phyloP scores from a whole-genome alignment of 2,113 vertebrate species.

The Lanius collurio region DNA sequence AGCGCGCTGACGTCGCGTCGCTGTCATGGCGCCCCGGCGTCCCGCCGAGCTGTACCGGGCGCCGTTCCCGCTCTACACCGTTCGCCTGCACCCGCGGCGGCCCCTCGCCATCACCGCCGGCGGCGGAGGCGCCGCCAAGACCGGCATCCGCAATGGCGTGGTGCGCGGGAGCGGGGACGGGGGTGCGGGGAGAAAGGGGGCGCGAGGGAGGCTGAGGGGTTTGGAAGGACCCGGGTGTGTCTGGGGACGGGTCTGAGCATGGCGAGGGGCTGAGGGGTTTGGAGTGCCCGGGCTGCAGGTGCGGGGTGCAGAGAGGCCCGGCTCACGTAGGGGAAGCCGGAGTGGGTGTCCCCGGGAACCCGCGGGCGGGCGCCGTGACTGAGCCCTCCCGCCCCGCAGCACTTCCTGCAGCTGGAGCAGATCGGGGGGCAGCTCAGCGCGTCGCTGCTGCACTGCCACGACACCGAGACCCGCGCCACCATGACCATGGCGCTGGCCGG shows the following conservation, averaged over 20 bases:
- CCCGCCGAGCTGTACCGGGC: slow-evolving; percentile 88
- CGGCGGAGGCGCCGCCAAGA: slow-evolving; percentile 90
- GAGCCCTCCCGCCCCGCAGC: slow-evolving; percentile 64
- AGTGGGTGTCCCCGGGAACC: background rate
- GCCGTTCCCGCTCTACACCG: slow-evolving; percentile 90
- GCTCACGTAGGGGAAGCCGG: background rate
- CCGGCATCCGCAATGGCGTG: slow-evolving; percentile 92
- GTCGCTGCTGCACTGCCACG: slow-evolving; percentile 86
- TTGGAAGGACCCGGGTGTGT: accelerated
- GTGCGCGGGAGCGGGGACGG: slow-evolving; percentile 43
- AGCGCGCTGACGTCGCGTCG: background rate
- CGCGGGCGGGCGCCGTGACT: background rate
- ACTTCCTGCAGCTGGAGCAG: slow-evolving; percentile 87
- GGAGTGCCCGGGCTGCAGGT: background rate
- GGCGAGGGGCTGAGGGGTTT: background rate
- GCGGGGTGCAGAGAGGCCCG: background rate
- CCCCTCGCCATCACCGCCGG: slow-evolving; percentile 87
- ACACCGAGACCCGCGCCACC: slow-evolving; percentile 87
- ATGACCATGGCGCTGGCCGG: slow-evolving; percentile 90
- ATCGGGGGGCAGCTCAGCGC: slow-evolving; percentile 81
- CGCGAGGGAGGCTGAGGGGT: background rate
- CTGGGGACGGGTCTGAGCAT: background rate
- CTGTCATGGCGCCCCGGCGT: slow-evolving; percentile 79
- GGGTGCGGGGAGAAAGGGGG: background rate
- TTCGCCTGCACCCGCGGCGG: slow-evolving; percentile 79